phyloP scores from a whole-genome alignment of 2,888 invertebrate species.

The Melieria omissa region DNA sequence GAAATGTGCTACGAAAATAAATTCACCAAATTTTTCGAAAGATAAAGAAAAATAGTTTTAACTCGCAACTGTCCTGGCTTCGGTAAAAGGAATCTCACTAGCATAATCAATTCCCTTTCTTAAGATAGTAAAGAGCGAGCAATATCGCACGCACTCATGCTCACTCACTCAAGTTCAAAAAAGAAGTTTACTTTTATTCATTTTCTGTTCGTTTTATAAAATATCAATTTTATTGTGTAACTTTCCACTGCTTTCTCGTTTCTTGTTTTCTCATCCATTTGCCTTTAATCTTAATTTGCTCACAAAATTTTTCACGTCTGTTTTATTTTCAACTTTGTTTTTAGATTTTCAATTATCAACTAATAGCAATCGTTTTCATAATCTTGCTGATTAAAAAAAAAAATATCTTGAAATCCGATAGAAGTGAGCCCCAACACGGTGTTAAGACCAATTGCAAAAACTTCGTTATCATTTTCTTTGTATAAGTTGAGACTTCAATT shows the following conservation, averaged over 20 bases:
- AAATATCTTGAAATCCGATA: background rate
- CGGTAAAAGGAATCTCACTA: too few relatives aligned
- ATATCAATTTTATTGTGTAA: constrained; percentile 39
- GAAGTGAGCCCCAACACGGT: too few relatives aligned
- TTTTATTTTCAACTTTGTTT: background rate
- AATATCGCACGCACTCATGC: background rate
- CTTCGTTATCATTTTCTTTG: too few relatives aligned
- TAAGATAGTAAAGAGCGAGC: background rate
- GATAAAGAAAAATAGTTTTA: too few relatives aligned
- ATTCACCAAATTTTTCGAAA: too few relatives aligned
- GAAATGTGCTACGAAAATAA: too few relatives aligned
- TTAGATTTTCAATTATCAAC: background rate
- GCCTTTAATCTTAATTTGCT: constrained; percentile 24
- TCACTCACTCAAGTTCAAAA: background rate
- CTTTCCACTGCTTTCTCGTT: background rate
- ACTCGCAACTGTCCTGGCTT: too few relatives aligned
- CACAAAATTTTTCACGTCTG: constrained; percentile 20
- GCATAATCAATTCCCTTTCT: too few relatives aligned
- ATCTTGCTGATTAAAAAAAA: background rate
- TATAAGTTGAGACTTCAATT: too few relatives aligned
- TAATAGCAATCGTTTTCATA: background rate
- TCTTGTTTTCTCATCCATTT: constrained; percentile 20
- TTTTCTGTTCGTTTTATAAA: constrained; percentile 22
- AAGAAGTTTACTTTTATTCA: background rate
- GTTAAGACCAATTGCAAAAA: too few relatives aligned